Conservation (phyloP, 2,797 vertebrate genomes). For the Pachyuromys duprasi region DNA sequence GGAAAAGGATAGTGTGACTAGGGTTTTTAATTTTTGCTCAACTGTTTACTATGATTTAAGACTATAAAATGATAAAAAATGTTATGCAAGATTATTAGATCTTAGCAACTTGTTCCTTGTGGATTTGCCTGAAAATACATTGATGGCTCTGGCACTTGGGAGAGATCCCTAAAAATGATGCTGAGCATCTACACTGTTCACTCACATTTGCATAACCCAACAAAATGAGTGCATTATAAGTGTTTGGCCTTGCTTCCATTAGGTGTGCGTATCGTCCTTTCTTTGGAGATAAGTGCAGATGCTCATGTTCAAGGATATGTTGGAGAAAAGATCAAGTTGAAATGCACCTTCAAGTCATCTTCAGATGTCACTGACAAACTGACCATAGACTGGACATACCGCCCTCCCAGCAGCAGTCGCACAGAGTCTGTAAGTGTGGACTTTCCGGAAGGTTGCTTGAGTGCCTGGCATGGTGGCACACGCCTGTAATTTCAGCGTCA, state of each 20-base stretch:
- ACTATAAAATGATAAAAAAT: conserved; percentile 9
- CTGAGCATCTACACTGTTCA: neutral
- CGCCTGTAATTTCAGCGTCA: neutral
- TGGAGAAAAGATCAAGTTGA: conserved; percentile 89
- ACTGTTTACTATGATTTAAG: conserved; percentile 1
- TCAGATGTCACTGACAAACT: conserved; percentile 89
- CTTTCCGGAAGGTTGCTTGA: neutral
- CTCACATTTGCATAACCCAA: neutral
- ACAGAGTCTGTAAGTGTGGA: conserved; percentile 88
- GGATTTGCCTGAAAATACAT: neutral
- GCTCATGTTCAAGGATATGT: conserved; percentile 83
- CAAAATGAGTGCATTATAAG: neutral
- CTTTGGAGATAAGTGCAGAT: conserved; percentile 86
- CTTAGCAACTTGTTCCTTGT: neutral
- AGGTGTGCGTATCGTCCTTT: conserved; percentile 76
- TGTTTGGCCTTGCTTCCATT: conserved; percentile 62
- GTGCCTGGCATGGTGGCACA: neutral
- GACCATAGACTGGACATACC: conserved; percentile 93
- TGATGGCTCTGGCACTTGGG: neutral
- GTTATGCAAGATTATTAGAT: neutral
- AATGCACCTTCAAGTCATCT: conserved; percentile 92
- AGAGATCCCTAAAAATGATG: neutral
- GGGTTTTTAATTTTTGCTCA: conserved; percentile 36
- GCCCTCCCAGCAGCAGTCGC: conserved; percentile 87
- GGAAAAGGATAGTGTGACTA: conserved; percentile 10